Conservation (phyloP, 2,113 vertebrate genomes). For the Tor tambroides region DNA sequence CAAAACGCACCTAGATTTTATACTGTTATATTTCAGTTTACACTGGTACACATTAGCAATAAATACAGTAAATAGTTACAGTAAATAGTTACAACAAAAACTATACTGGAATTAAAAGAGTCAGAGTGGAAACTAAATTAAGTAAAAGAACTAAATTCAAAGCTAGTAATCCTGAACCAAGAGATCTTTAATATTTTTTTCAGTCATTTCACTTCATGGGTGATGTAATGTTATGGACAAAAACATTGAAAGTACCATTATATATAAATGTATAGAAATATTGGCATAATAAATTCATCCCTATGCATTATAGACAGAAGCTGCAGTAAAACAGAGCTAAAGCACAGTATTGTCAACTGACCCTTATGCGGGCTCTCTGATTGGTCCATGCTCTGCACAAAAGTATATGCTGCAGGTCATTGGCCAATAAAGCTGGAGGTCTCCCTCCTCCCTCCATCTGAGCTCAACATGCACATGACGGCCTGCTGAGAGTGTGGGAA, state of each 20-base stretch:
- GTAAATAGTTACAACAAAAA: too few relatives aligned
- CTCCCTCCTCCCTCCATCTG: constrained; percentile 30
- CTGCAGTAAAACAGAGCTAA: background rate
- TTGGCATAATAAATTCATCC: background rate
- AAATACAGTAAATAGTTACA: too few relatives aligned
- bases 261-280: background rate
- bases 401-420: background rate
- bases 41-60: too few relatives aligned
- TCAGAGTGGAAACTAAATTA: background rate
- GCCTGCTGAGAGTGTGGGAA: constrained; percentile 58
- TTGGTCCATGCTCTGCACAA: background rate
- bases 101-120: too few relatives aligned
- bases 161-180: background rate
- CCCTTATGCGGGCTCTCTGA: constrained; percentile 1
- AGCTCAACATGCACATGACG: background rate
- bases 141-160: background rate
- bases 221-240: background rate
- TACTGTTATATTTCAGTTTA: too few relatives aligned
- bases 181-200: too few relatives aligned
- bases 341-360: background rate
- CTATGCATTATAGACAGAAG: background rate
- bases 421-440: background rate
- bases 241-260: background rate
- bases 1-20: too few relatives aligned
- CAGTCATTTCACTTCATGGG: background rate